phyloP scores from a whole-genome alignment of 1,140 invertebrate species.

The Rhyacophila brunnea region DNA sequence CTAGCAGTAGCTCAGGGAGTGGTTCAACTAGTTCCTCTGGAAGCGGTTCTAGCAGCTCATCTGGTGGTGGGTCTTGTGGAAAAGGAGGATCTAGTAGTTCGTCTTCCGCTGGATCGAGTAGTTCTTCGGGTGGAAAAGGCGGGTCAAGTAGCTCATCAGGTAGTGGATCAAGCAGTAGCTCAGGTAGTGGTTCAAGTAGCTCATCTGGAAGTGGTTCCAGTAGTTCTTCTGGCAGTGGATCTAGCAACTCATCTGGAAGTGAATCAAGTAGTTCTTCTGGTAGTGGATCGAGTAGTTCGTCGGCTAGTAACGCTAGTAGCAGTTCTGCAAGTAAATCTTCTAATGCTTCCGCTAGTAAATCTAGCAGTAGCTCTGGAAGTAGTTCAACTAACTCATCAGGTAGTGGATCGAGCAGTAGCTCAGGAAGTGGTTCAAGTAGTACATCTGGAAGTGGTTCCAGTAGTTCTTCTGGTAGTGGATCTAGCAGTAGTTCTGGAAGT shows the following conservation, averaged over 20 bases:
- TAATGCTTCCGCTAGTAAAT: neutral
- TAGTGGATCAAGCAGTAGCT: neutral
- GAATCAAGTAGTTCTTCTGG: neutral
- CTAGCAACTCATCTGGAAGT: too few species aligned
- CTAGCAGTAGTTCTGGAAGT: neutral
- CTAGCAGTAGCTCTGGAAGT: neutral
- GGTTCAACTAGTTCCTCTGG: too few species aligned
- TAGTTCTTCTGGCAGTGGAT: conserved; percentile 1
- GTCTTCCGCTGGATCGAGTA: too few species aligned
- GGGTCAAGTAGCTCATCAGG: too few species aligned
- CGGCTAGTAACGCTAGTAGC: neutral
- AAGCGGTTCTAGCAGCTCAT: neutral
- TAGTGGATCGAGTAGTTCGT: neutral
- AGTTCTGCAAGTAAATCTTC: neutral
- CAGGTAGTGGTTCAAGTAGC: neutral
- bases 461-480: neutral
- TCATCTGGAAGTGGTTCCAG: neutral
- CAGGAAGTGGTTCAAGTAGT: neutral
- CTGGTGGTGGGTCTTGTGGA: too few species aligned
- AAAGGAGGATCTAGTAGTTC: too few species aligned
- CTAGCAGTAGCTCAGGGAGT: too few species aligned
- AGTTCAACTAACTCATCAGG: neutral
- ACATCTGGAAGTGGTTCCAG: neutral
- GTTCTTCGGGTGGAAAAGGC: too few species aligned
- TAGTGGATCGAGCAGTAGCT: neutral